phyloP scores from a whole-genome alignment of 2,113 vertebrate genomes.

The Scopus umbretta region DNA sequence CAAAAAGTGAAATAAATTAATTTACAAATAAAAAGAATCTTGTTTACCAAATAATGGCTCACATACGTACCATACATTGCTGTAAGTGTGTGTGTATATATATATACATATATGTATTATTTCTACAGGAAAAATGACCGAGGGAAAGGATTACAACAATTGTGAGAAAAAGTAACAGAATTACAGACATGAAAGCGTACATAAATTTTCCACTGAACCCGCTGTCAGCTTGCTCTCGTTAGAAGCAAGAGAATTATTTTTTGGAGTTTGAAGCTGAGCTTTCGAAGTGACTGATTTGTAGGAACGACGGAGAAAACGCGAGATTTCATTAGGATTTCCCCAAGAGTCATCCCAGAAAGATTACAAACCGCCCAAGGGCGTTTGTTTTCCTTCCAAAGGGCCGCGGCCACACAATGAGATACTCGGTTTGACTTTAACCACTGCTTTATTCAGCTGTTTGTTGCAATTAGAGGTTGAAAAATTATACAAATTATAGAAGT shows the following conservation, averaged over 20 bases:
- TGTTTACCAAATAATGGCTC: neutral
- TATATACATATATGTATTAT: too few species aligned
- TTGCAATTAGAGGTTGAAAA: neutral
- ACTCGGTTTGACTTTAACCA: neutral
- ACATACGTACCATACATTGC: too few species aligned
- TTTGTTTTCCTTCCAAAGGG: neutral
- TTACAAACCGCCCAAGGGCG: neutral
- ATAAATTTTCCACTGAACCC: neutral
- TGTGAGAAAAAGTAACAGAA: neutral
- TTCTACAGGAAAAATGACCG: too few species aligned
- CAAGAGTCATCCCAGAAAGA: too few species aligned
- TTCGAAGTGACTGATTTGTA: neutral
- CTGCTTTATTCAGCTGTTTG: neutral
- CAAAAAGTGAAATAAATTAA: neutral
- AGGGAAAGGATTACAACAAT: neutral
- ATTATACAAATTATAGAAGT: neutral
- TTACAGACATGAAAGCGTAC: neutral
- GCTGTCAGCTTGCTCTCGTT: neutral
- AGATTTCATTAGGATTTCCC: neutral
- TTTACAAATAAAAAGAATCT: neutral
- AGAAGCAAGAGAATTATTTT: neutral
- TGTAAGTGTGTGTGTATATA: too few species aligned
- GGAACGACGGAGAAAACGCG: rapidly evolving
- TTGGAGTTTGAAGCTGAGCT: too few species aligned
- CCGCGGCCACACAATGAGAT: rapidly evolving